Evolutionary conservation across 2,888 invertebrate species (phyloP), one percentile per base, ranked within the genome.

Genomic region (Miltochrista miniata): DNA sequence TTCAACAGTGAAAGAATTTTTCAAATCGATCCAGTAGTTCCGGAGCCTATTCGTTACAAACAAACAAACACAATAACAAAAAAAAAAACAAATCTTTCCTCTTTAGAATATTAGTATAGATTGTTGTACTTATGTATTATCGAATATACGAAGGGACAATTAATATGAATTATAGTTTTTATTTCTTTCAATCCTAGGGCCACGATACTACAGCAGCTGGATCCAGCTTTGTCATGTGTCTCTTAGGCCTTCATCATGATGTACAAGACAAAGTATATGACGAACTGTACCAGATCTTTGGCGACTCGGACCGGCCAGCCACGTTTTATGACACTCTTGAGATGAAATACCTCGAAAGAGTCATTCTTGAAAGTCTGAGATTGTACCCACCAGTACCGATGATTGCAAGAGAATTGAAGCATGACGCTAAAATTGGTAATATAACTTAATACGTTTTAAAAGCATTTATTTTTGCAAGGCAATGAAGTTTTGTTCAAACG

Each of bases 201-300:
- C 92, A 92, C 57, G 92, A 92, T 55, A 92, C 92, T 0, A 92
- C 88, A 1, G 90, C 92, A 9, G 96, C 98, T 31, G 97, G 96
- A 1, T 96, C 97, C 60, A 96, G 96, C 78, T 98, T 98, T 93
- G 95, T 96, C 54, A 90, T 97, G 7, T 96, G 96, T 64, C 92
- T 97, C 72, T 93, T 98, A 75, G 98, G 96, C 4, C 93, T 95
- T 38, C 94, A 98, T 74, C 95, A 95, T 36, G 93, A 96, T 10
- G 94, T 98, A 37, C 98, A 98, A 86, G 92, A 93, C 0, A 94
- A 89, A 68, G 96, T 96, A 0, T 94, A 94, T 68, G 93, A 95
- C 54, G 96, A 96, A 72, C 81, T 96, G 41, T 94, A 95, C 59
- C 93, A 94, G 14, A 96, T 96, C 63, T 96, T 96, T 67, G 96